Conservation (phyloP, 2,797 vertebrate species). For the Myotis myotis region DNA sequence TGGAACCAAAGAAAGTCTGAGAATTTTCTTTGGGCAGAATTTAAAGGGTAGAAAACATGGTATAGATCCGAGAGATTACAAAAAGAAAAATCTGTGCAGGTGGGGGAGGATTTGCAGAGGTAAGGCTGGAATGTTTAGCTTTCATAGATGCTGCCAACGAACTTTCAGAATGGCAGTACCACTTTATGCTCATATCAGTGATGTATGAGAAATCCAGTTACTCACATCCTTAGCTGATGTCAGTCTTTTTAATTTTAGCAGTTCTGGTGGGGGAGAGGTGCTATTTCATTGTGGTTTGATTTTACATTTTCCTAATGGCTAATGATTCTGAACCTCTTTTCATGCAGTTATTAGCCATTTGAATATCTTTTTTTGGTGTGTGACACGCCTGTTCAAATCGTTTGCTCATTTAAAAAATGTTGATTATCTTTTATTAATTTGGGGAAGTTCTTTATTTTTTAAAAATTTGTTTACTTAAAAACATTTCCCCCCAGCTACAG, state of each 20-base stretch:
- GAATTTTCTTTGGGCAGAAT: neutral
- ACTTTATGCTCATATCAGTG: neutral
- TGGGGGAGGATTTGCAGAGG: neutral
- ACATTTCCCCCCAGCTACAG: neutral
- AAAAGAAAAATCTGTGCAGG: neutral
- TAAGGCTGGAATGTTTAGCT: slow-evolving; percentile 1
- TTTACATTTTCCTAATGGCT: slow-evolving; percentile 5
- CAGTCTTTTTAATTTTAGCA: neutral
- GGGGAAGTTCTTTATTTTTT: neutral
- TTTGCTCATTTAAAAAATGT: neutral
- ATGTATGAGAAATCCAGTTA: neutral
- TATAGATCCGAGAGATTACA: neutral
- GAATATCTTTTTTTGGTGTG: neutral
- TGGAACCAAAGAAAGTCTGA: neutral
- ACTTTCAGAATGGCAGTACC: neutral
- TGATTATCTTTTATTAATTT: neutral
- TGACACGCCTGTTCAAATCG: neutral
- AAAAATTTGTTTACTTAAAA: neutral
- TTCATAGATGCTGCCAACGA: neutral
- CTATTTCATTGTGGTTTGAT: neutral
- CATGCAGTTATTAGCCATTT: neutral
- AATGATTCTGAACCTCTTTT: neutral
- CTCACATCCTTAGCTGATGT: neutral
- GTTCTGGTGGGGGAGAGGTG: neutral
- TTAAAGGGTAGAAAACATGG: neutral